Conservation (phyloP, 2,113 vertebrate genomes). For the Dicaeum eximium region DNA sequence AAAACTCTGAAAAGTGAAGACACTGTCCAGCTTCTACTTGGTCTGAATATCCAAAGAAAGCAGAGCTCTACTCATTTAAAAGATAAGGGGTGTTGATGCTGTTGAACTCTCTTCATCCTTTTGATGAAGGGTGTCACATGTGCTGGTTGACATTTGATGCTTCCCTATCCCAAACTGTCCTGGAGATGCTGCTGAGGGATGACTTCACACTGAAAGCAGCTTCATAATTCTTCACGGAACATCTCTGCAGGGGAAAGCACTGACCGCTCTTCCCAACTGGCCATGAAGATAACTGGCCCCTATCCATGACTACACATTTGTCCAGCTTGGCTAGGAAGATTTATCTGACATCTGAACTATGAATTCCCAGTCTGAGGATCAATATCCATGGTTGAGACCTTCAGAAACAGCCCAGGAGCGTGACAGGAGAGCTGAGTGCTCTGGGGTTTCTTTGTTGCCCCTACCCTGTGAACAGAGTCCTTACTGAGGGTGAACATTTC, state of each 20-base stretch:
- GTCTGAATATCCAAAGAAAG: not conserved
- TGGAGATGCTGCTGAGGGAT: not conserved
- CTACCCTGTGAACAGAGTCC: not conserved
- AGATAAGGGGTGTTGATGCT: not conserved
- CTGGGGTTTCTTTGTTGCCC: not conserved
- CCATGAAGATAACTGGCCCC: not conserved
- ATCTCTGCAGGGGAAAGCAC: not conserved
- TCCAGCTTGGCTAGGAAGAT: not conserved
- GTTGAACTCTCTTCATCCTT: not conserved
- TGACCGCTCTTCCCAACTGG: not conserved
- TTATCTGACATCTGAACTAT: not conserved
- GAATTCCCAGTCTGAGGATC: not conserved
- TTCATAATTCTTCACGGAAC: not conserved
- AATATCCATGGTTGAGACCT: not conserved
- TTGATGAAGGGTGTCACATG: not conserved
- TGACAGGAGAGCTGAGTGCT: not conserved
- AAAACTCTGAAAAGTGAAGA: not conserved
- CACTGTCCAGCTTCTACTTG: not conserved
- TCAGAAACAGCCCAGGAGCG: not conserved
- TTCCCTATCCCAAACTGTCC: not conserved
- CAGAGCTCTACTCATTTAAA: not conserved
- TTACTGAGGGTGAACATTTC: rapidly evolving
- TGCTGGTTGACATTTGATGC: not conserved
- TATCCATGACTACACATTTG: not conserved
- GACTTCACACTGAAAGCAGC: not conserved